These are phyloP conservation scores for Dryocosmus kuriphilus DNA, from an alignment of 2,888 invertebrate species.

Conservation along the genomic window DNA sequence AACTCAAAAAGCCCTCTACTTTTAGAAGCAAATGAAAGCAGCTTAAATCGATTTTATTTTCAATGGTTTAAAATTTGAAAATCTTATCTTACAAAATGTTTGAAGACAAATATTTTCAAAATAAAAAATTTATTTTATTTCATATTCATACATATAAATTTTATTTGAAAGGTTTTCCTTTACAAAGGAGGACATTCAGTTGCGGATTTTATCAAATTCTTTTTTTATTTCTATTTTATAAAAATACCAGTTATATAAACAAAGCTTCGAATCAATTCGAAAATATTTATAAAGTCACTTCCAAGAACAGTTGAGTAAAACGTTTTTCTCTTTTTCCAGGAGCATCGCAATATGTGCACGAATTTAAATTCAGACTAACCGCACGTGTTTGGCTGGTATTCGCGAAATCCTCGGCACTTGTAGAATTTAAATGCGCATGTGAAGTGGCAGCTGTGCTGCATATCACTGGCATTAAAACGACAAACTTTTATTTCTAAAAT, in stretches of 20 bases:
- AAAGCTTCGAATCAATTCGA: neutral
- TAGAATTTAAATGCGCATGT: slow-evolving; percentile 35
- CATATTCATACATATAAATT: too few species aligned
- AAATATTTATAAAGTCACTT: slow-evolving; percentile 16
- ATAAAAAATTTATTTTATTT: too few species aligned
- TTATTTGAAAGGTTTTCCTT: too few species aligned
- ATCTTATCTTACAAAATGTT: too few species aligned
- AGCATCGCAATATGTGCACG: slow-evolving; percentile 17
- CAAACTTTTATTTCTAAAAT: slow-evolving; percentile 19
- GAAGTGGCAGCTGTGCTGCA: slow-evolving; percentile 23
- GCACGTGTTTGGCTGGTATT: slow-evolving; percentile 34
- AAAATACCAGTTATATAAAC: neutral
- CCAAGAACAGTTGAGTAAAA: slow-evolving; percentile 5
- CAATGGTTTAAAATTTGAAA: too few species aligned
- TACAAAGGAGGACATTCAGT: too few species aligned
- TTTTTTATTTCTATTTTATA: too few species aligned
- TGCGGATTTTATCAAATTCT: too few species aligned
- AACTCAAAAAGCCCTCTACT: too few species aligned
- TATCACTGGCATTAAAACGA: slow-evolving; percentile 28
- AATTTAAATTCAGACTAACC: slow-evolving; percentile 32
- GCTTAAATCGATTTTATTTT: too few species aligned
- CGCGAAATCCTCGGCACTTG: slow-evolving; percentile 33
- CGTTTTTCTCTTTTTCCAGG: neutral
- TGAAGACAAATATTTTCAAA: too few species aligned
- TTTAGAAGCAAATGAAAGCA: too few species aligned